A percentile compares a stretch with the other conserved stretches of the same genome.
phyloP scores from a whole-genome alignment of 2,797 vertebrate species.

The Sphenodon punctatus region DNA sequence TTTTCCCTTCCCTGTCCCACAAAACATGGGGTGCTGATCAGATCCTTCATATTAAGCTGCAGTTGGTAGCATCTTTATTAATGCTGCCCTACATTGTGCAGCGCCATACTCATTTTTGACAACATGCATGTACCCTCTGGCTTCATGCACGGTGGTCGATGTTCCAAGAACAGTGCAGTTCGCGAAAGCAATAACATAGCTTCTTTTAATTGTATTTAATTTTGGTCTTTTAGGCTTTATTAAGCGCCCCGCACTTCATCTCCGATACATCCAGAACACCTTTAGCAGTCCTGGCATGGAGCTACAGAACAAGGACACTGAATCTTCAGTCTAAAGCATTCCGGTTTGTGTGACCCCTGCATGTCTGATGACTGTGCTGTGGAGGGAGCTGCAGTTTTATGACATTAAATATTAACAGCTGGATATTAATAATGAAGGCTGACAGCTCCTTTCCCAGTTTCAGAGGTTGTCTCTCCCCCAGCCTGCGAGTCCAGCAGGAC shows the following conservation, averaged over 20 bases:
- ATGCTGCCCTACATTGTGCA: background rate
- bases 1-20: background rate
- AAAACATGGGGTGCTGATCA: background rate
- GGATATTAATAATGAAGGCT: constrained; percentile 85
- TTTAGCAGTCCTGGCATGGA: constrained; percentile 59
- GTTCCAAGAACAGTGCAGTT: constrained; percentile 15
- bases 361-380: constrained; percentile 71
- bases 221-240: constrained; percentile 31
- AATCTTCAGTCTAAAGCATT: constrained; percentile 67
- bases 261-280: constrained; percentile 51
- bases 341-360: constrained; percentile 67
- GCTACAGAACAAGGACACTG: constrained; percentile 49
- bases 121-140: constrained; percentile 25
- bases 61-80: fast-evolving
- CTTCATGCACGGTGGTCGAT: background rate
- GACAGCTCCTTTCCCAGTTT: constrained; percentile 79
- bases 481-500: constrained; percentile 65
- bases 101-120: background rate
- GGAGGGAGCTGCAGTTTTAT: constrained; percentile 80
- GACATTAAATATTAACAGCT: constrained; percentile 88
- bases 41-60: background rate
- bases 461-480: constrained; percentile 68
- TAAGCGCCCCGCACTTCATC: constrained; percentile 57
- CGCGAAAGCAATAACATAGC: constrained; percentile 11
- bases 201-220: background rate